Evolutionary conservation across 2,797 vertebrate genomes (phyloP).

Genomic region (Paratrypauchen microcephalus): DNA sequence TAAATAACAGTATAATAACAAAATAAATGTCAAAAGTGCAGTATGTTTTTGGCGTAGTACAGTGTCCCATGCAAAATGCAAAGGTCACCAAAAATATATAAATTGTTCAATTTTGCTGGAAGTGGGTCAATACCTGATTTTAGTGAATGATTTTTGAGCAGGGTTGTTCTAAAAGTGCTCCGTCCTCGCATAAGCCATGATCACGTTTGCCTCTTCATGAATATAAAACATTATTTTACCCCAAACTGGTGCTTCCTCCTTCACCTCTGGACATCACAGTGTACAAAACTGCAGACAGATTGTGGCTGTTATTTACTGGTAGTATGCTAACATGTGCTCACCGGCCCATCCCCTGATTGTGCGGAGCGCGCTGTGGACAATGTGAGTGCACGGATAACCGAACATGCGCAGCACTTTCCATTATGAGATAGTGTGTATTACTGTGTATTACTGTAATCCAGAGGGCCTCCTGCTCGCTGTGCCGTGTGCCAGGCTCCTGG

Average conservation of each 20-base stretch:
- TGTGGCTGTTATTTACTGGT: neutral
- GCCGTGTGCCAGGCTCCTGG: conserved; percentile 81
- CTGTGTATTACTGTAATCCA: conserved; percentile 83
- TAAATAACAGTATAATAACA: too few relatives aligned
- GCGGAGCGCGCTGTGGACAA: conserved; percentile 73
- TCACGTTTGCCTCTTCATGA: neutral
- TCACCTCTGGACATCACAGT: neutral
- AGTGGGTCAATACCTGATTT: neutral
- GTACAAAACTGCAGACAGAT: neutral
- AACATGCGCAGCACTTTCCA: conserved; percentile 75
- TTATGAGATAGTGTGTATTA: conserved; percentile 82
- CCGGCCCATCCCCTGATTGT: conserved; percentile 69
- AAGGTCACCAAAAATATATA: neutral
- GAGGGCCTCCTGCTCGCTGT: conserved; percentile 76
- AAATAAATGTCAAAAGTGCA: too few relatives aligned
- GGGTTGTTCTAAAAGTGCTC: neutral
- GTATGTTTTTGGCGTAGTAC: too few relatives aligned
- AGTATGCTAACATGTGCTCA: conserved; percentile 59
- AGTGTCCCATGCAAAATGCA: too few relatives aligned
- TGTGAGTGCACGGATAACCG: conserved; percentile 72
- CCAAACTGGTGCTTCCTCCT: neutral
- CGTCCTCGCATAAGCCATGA: neutral
- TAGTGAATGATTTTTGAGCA: neutral
- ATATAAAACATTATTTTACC: neutral
- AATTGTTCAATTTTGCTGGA: neutral